These are phyloP conservation scores for Pachydiplax longipennis DNA, from an alignment of 2,888 invertebrate species.

Conservation along the genomic window DNA sequence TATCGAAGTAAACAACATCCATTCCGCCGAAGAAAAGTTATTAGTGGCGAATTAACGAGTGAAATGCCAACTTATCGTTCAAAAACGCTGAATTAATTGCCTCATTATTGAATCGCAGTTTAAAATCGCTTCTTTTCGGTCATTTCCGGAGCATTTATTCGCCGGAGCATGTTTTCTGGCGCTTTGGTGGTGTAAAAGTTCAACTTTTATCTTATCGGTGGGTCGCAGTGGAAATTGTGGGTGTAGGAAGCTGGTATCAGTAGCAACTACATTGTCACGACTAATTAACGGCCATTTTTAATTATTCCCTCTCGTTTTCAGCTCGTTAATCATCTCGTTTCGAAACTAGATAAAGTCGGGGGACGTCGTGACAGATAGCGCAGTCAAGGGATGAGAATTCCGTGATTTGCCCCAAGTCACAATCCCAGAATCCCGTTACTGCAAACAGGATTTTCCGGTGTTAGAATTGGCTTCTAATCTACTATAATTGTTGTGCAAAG, in stretches of 20 bases:
- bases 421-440: too few relatives aligned
- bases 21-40: too few relatives aligned
- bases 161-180: neutral
- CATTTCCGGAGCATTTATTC: neutral
- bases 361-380: neutral
- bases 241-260: neutral
- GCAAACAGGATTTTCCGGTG: too few relatives aligned
- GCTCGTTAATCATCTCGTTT: neutral
- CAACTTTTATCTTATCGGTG: neutral
- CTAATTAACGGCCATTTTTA: constrained; percentile 1
- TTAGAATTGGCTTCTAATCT: too few relatives aligned
- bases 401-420: too few relatives aligned
- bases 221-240: neutral
- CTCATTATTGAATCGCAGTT: too few relatives aligned
- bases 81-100: too few relatives aligned
- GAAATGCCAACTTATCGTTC: too few relatives aligned
- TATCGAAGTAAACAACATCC: too few relatives aligned
- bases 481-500: too few relatives aligned
- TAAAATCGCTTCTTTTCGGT: too few relatives aligned
- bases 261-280: neutral
- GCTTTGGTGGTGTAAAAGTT: neutral
- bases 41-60: too few relatives aligned
- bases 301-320: neutral
- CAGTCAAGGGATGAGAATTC: neutral
- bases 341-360: neutral